Evolutionary conservation across 2,888 invertebrate genomes (phyloP).

Genomic region (Halictus quadricinctus): DNA sequence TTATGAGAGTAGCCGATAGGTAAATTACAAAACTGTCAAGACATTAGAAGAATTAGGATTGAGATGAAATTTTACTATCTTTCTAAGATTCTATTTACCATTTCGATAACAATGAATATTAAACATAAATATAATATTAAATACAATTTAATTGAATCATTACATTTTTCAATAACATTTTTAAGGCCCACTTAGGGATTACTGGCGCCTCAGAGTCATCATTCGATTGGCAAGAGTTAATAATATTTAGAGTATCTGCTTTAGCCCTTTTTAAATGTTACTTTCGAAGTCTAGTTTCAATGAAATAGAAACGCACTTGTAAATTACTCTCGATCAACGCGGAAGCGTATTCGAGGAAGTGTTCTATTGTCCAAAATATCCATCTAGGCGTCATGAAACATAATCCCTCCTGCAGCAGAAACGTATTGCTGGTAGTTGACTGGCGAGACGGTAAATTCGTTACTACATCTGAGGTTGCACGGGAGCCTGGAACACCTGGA

Average conservation of each 20-base stretch:
- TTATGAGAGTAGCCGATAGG: too few relatives aligned
- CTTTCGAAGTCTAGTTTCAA: not conserved
- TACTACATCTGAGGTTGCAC: slow-evolving; percentile 19
- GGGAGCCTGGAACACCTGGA: slow-evolving; percentile 23
- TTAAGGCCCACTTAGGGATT: not conserved
- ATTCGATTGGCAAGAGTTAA: too few relatives aligned
- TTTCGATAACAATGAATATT: not conserved
- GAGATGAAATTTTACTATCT: too few relatives aligned
- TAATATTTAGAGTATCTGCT: too few relatives aligned
- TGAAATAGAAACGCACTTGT: not conserved
- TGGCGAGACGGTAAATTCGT: slow-evolving; percentile 33
- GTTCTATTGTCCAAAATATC: not conserved
- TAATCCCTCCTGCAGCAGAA: not conserved
- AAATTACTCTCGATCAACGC: not conserved
- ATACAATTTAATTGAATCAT: not conserved
- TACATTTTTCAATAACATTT: not conserved
- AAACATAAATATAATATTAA: not conserved
- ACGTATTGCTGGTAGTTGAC: not conserved
- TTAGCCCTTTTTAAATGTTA: not conserved
- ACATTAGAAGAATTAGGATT: too few relatives aligned
- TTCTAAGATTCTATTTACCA: not conserved
- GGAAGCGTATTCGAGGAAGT: not conserved
- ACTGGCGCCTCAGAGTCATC: too few relatives aligned
- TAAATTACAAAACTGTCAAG: too few relatives aligned
- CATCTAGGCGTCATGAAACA: not conserved